phyloP scores from a whole-genome alignment of 2,113 vertebrate species.

The Hippoglossus stenolepis region DNA sequence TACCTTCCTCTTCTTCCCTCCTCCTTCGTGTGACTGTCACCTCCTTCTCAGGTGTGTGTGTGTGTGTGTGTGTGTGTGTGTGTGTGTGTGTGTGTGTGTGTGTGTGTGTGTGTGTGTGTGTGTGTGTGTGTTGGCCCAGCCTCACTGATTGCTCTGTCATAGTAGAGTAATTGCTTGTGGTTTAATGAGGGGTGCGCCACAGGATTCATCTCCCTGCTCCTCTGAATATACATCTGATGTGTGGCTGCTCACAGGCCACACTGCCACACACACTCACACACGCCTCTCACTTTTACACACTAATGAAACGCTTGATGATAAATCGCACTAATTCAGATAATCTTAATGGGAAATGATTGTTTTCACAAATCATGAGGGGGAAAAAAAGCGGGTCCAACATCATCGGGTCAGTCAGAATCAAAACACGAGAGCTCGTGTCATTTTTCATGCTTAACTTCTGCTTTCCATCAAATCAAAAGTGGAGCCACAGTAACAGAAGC shows the following conservation, averaged over 20 bases:
- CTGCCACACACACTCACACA: constrained; percentile 11
- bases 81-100: constrained; percentile 16
- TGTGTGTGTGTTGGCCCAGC: constrained; percentile 37
- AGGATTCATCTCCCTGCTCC: constrained; percentile 46
- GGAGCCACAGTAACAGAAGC: constrained; percentile 36
- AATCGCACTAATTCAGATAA: constrained; percentile 50
- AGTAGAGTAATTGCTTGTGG: constrained; percentile 68
- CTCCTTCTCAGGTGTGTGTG: constrained; percentile 20
- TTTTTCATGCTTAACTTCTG: constrained; percentile 25
- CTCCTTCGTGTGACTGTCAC: constrained; percentile 18
- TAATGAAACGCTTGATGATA: constrained; percentile 46
- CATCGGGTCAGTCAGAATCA: constrained; percentile 29
- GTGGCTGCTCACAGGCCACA: constrained; percentile 24
- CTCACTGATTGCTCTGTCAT: constrained; percentile 69
- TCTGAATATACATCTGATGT: constrained; percentile 63
- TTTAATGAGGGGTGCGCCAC: constrained; percentile 53
- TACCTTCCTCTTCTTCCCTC: neutral
- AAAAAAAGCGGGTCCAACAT: constrained; percentile 20
- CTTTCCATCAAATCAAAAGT: constrained; percentile 56
- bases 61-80: constrained; percentile 18
- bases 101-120: constrained; percentile 2
- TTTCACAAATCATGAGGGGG: neutral
- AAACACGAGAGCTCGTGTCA: constrained; percentile 29
- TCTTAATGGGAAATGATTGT: constrained; percentile 50
- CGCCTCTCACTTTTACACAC: constrained; percentile 12